These are phyloP conservation scores for Neolamprologus variostigma DNA, from an alignment of 2,113 vertebrate species.

Conservation along the genomic window DNA sequence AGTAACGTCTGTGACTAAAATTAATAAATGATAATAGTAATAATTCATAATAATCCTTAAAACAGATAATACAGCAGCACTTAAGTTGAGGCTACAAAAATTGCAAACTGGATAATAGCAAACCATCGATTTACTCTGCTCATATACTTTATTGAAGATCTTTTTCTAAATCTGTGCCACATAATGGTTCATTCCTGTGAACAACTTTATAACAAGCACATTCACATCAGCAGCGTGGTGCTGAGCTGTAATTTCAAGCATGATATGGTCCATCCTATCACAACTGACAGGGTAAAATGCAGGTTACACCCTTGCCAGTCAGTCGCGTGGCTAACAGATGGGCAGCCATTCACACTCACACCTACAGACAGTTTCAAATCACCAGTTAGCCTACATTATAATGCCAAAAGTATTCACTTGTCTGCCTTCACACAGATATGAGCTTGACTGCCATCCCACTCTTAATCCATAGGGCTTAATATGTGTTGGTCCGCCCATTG, in stretches of 20 bases:
- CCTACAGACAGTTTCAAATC: not conserved
- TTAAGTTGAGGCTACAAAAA: not conserved
- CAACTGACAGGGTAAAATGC: not conserved
- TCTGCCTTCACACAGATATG: not conserved
- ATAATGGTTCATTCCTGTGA: not conserved
- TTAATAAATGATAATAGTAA: not conserved
- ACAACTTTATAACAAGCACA: not conserved
- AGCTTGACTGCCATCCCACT: not conserved
- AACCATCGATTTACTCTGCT: not conserved
- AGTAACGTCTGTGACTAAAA: not conserved
- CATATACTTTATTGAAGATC: not conserved
- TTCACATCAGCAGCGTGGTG: not conserved
- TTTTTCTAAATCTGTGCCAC: not conserved
- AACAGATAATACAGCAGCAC: not conserved
- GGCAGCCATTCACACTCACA: not conserved
- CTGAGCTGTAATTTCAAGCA: not conserved
- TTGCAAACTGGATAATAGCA: not conserved
- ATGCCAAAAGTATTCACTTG: not conserved
- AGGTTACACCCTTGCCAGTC: not conserved
- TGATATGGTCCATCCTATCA: not conserved
- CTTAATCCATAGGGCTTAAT: not conserved
- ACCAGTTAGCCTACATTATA: not conserved
- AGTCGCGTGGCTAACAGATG: not conserved
- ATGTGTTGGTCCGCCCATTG: not conserved
- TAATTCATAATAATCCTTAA: not conserved